These are phyloP conservation scores for Acromyrmex charruanus DNA, from an alignment of 1,140 invertebrate genomes.

Conservation along the genomic window DNA sequence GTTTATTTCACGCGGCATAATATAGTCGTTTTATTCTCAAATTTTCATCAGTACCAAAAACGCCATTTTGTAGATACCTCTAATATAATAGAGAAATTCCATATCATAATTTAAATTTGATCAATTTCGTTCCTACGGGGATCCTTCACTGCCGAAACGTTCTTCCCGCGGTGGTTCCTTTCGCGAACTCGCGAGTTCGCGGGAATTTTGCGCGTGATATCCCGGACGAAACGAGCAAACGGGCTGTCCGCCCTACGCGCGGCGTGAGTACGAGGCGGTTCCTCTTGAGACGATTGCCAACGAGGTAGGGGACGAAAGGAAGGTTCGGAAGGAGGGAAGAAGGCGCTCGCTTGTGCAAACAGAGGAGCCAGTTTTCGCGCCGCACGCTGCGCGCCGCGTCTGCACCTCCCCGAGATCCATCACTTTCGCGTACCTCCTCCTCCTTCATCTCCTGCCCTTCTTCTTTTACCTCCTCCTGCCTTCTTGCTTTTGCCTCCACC, in stretches of 20 bases:
- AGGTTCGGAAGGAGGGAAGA: conserved; percentile 72
- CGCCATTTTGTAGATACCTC: neutral
- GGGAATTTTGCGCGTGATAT: conserved; percentile 35
- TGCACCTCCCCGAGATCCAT: conserved; percentile 78
- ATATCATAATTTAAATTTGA: neutral
- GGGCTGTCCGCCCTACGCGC: conserved; percentile 74
- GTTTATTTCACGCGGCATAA: neutral
- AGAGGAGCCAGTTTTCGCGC: conserved; percentile 79
- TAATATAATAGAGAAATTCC: neutral
- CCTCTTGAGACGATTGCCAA: conserved; percentile 58
- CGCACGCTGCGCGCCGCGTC: conserved; percentile 73
- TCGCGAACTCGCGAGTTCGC: conserved; percentile 1
- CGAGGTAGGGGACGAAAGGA: conserved; percentile 71
- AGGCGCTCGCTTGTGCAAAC: conserved; percentile 79
- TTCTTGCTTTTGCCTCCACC: conserved; percentile 62
- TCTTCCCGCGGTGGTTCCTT: neutral
- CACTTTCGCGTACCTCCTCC: conserved; percentile 71
- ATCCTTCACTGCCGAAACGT: neutral
- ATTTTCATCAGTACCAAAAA: neutral
- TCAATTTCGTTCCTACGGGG: neutral
- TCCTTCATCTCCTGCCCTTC: conserved; percentile 53
- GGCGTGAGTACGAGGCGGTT: conserved; percentile 66
- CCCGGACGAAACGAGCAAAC: conserved; percentile 43
- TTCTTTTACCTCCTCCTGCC: conserved; percentile 33
- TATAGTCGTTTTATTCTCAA: neutral